Conservation (phyloP, 2,888 invertebrate genomes). For the Parnassius mnemosyne region DNA sequence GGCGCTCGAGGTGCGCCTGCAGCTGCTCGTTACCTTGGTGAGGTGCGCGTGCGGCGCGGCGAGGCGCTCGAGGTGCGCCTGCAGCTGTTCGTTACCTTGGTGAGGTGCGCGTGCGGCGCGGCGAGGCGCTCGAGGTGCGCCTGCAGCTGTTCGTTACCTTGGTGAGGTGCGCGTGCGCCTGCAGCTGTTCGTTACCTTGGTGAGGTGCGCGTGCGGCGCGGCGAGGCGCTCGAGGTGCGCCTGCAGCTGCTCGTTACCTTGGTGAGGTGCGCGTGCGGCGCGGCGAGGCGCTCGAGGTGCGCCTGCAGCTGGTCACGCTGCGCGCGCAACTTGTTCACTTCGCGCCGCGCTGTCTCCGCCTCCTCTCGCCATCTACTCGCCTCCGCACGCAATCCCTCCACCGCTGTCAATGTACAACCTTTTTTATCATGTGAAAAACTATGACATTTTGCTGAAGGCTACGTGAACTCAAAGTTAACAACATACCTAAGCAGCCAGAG, state of each 20-base stretch:
- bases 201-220: slow-evolving; percentile 22
- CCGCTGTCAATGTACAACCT: slow-evolving; percentile 36
- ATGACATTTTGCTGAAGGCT: too few relatives aligned
- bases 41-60: too few relatives aligned
- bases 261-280: slow-evolving; percentile 30
- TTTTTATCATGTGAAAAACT: too few relatives aligned
- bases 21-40: slow-evolving; percentile 69
- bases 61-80: slow-evolving; percentile 22
- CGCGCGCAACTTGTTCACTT: slow-evolving; percentile 69
- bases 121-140: too few relatives aligned
- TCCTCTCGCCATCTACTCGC: slow-evolving; percentile 81
- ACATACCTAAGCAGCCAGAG: too few relatives aligned
- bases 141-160: slow-evolving; percentile 59
- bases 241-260: slow-evolving; percentile 49
- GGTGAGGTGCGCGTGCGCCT: slow-evolving; percentile 22
- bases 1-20: slow-evolving; percentile 84
- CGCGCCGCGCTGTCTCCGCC: slow-evolving; percentile 73
- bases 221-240: too few relatives aligned
- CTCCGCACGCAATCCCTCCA: slow-evolving; percentile 73
- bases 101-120: slow-evolving; percentile 24
- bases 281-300: slow-evolving; percentile 80
- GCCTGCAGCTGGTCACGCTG: slow-evolving; percentile 83
- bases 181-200: slow-evolving; percentile 43
- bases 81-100: slow-evolving; percentile 42
- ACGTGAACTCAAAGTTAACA: too few relatives aligned